Conservation (phyloP, 2,797 vertebrate species). For the Sebastes dallii region DNA sequence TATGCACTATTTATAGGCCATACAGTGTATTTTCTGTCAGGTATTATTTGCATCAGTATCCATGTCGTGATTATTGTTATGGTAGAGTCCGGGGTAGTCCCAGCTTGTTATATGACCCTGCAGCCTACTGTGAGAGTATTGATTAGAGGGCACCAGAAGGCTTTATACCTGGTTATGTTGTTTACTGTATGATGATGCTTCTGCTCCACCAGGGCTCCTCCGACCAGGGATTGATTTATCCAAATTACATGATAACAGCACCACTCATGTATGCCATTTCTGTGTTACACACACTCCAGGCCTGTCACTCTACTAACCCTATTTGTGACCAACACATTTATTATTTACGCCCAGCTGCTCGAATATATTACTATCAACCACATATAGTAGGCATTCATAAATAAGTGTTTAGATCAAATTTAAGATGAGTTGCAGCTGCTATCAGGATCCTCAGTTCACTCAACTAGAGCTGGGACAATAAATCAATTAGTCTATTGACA, state of each 20-base stretch:
- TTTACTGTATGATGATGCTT: slow-evolving; percentile 36
- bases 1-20: background rate
- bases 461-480: background rate
- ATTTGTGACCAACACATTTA: background rate
- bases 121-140: slow-evolving; percentile 36
- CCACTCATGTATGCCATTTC: background rate
- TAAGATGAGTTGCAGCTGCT: background rate
- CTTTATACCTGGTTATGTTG: slow-evolving; percentile 49
- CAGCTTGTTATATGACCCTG: slow-evolving; percentile 50
- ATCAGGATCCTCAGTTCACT: background rate
- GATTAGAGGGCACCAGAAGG: slow-evolving; percentile 54
- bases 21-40: background rate
- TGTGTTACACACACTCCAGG: background rate
- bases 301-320: background rate
- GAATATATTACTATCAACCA: background rate
- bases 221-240: slow-evolving; percentile 46
- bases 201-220: slow-evolving; percentile 23
- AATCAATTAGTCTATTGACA: background rate
- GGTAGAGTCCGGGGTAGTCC: slow-evolving; percentile 27
- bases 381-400: background rate
- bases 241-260: slow-evolving; percentile 12
- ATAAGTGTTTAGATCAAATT: background rate
- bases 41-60: background rate
- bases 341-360: background rate
- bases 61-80: slow-evolving; percentile 25